Base-by-base conservation (phyloP, 2,888 invertebrate genomes). In the Tipula helvola region DNA sequence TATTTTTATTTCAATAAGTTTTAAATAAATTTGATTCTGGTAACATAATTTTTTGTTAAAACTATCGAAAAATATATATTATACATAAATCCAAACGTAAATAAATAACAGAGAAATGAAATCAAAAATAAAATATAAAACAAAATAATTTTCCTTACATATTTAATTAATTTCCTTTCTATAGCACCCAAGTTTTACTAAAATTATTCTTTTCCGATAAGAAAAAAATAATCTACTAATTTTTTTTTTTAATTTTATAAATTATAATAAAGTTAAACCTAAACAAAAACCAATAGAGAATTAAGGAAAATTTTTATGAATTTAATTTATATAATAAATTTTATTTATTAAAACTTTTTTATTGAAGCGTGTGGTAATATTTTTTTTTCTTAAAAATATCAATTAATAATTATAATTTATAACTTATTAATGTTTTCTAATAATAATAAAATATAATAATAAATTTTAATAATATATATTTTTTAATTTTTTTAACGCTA, bases 131-230 rank as follows among this genome's bases (percentile, higher is more conserved):
- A 71, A 71, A 71, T 71, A 18, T 71, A 71, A 71, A 71, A 10
- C 28, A 71, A 71, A 71, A 71, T 71, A 28, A 71, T 71, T 18
- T 71, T 71, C 71, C 28, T 71, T 71, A 71, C 71, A 18, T 28
- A 28, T 71, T 84, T 84, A 41, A 39, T 39, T 84, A 84, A 42
- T 85, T 85, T 85, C 85, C 85, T 42, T 85, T 85, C 41, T 85
- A 85, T 85, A 85, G 85, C 85, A 85, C 85, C 85, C 85, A 18
- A 85, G 85, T 85, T 85, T 16, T 39, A 84, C 71, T 71, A 71
- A 71, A 71, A 71, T 71, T 71, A 71, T 71, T 71, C 8, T 28
- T 71, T 71, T 71, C 28, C 71, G 71, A 28, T 71, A 10, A 28
- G 71, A 71, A 71, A 71, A 57, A 71, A 71, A 71, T 71, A 28